Evolutionary conservation across 2,113 vertebrate species (phyloP).

Genomic region (Eptesicus fuscus): DNA sequence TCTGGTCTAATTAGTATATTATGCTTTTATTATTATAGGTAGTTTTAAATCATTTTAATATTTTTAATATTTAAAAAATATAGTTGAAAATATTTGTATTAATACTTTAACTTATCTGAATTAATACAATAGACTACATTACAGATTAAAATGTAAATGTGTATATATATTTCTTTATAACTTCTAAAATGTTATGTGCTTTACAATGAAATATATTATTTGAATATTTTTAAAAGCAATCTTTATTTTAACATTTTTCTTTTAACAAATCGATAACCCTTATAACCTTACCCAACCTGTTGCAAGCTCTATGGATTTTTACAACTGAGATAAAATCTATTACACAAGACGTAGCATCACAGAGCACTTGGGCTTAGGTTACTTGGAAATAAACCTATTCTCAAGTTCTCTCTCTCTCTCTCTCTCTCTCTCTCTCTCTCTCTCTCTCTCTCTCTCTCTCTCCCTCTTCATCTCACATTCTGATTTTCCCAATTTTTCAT

Average conservation of each 20-base stretch:
- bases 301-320: not conserved
- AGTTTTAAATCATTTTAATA: not conserved
- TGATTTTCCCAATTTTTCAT: not conserved
- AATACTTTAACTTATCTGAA: not conserved
- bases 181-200: not conserved
- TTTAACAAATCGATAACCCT: not conserved
- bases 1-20: too few species aligned
- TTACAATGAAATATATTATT: not conserved
- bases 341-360: not conserved
- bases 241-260: not conserved
- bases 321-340: not conserved
- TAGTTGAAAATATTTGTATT: not conserved
- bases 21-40: too few species aligned
- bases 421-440: not conserved
- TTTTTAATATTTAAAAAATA: not conserved
- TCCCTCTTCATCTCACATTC: not conserved
- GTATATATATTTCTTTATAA: not conserved
- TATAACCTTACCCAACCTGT: not conserved
- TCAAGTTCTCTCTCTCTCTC: not conserved
- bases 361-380: not conserved
- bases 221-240: not conserved
- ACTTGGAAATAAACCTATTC: not conserved
- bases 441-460: not conserved
- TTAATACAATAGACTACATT: not conserved
- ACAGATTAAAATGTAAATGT: not conserved